Conservation (phyloP, 2,113 vertebrate genomes). For the Chelonoidis abingdonii region DNA sequence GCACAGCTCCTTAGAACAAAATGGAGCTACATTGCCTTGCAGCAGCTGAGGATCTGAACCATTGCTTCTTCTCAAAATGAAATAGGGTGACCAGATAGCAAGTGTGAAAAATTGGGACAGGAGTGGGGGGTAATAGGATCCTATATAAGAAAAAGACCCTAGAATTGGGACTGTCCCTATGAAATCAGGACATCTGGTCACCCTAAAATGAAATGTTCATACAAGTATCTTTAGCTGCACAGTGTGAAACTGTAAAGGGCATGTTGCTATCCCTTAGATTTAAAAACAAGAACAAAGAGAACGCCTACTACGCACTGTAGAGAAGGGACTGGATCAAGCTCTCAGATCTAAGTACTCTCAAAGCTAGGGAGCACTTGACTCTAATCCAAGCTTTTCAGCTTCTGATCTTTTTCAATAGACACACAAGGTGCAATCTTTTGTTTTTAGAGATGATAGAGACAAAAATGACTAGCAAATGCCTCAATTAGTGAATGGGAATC, state of each 20-base stretch:
- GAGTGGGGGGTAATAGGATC: too few species aligned
- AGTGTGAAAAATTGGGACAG: too few species aligned
- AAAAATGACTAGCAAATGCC: not conserved
- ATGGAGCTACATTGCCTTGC: not conserved
- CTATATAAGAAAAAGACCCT: too few species aligned
- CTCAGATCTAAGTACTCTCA: not conserved
- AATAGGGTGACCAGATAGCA: not conserved
- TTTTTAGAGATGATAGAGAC: not conserved
- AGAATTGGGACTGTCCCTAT: too few species aligned
- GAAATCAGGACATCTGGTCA: too few species aligned
- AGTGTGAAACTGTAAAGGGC: not conserved
- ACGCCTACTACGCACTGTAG: not conserved
- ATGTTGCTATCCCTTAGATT: not conserved
- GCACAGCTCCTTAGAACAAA: not conserved
- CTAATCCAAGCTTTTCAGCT: not conserved
- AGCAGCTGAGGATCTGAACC: not conserved
- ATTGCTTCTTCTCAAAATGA: not conserved
- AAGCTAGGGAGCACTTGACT: not conserved
- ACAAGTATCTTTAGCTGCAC: not conserved
- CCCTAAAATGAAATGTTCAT: not conserved
- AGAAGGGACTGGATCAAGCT: not conserved
- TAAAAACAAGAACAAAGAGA: not conserved
- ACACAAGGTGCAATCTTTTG: not conserved
- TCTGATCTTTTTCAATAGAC: not conserved
- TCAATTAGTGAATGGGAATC: slow-evolving; percentile 24